Percentiles rank a stretch among this genome's conserved stretches.
Evolutionary conservation across 2,113 vertebrate species (phyloP).

Genomic region (Pteronura brasiliensis): DNA sequence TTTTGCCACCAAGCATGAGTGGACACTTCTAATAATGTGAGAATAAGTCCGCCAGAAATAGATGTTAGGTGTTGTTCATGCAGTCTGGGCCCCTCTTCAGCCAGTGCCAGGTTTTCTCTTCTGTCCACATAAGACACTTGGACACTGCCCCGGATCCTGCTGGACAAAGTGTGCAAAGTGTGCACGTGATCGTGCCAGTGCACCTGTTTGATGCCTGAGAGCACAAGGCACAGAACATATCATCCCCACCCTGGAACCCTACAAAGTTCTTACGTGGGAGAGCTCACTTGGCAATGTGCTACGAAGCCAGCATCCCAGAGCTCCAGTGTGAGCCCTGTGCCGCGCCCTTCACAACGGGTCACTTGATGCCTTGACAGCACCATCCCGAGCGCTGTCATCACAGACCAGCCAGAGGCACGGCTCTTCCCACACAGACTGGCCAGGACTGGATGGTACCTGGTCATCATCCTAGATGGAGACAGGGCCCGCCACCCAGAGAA

Average conservation of each 20-base stretch:
- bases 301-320: not conserved
- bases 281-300: rapidly evolving
- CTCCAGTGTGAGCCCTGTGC: not conserved
- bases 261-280: rapidly evolving
- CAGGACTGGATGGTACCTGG: not conserved
- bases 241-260: not conserved
- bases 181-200: no score
- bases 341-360: not conserved
- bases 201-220: no score
- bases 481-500: not conserved
- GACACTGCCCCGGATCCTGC: no score
- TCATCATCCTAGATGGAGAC: not conserved
- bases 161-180: no score
- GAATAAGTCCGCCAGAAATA: not conserved
- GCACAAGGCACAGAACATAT: rapidly evolving
- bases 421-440: not conserved
- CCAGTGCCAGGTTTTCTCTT: not conserved
- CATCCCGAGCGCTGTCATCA: not conserved
- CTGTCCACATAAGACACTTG: rapidly evolving
- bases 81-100: not conserved
- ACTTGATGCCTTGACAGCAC: no score
- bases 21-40: not conserved
- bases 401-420: not conserved
- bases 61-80: no score
- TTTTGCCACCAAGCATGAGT: not conserved